Conservation (phyloP, 2,888 invertebrate genomes). For the Diploptera punctata region DNA sequence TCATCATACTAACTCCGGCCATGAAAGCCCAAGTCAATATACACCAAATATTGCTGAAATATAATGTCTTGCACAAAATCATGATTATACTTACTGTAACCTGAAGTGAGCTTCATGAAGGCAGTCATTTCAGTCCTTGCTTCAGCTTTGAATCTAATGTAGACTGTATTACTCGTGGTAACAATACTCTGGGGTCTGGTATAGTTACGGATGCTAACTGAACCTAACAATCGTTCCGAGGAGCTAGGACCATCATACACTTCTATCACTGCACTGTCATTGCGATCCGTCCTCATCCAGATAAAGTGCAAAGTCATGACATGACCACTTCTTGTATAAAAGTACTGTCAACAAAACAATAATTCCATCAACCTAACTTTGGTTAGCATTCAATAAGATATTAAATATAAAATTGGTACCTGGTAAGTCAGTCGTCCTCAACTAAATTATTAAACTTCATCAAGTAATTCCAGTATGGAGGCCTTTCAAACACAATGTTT, state of each 20-base stretch:
- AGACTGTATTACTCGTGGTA: slow-evolving; percentile 80
- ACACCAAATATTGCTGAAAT: too few relatives aligned
- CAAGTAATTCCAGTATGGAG: too few relatives aligned
- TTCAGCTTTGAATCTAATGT: slow-evolving; percentile 78
- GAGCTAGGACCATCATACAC: slow-evolving; percentile 50
- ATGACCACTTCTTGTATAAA: slow-evolving; percentile 78
- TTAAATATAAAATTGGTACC: too few relatives aligned
- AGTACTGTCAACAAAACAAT: slow-evolving; percentile 58
- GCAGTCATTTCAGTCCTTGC: slow-evolving; percentile 75
- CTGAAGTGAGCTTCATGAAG: slow-evolving; percentile 80
- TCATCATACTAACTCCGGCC: too few relatives aligned
- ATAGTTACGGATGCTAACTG: slow-evolving; percentile 78
- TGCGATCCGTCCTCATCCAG: slow-evolving; percentile 77
- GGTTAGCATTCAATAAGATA: too few relatives aligned
- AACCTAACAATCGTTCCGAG: slow-evolving; percentile 72
- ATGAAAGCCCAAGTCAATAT: too few relatives aligned
- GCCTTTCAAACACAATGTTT: too few relatives aligned
- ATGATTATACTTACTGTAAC: slow-evolving; percentile 62
- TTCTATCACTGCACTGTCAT: slow-evolving; percentile 71
- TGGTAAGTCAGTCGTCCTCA: too few relatives aligned
- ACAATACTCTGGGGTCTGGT: slow-evolving; percentile 90
- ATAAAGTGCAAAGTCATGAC: slow-evolving; percentile 87
- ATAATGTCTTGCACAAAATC: too few relatives aligned
- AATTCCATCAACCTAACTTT: too few relatives aligned
- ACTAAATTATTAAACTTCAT: too few relatives aligned